A percentile compares a stretch with the other conserved stretches of the same genome.
phyloP scores from a whole-genome alignment of 1,140 invertebrate species.

The Drosophila albomicans region DNA sequence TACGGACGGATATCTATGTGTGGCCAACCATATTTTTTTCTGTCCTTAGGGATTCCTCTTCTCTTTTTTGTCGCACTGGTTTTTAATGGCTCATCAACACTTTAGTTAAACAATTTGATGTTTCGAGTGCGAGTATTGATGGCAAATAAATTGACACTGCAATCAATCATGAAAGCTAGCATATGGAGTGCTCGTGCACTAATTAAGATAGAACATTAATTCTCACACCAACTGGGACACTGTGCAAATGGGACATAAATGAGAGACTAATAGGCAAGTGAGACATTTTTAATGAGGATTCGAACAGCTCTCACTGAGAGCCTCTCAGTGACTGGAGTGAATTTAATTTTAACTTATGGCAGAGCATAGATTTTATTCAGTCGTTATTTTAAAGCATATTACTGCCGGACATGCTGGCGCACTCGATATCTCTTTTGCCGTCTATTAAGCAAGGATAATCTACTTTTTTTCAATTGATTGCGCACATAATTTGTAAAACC shows the following conservation, averaged over 20 bases:
- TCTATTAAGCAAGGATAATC: slow-evolving; percentile 35
- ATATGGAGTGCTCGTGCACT: slow-evolving; percentile 45
- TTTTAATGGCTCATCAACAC: slow-evolving; percentile 69
- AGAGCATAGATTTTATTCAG: too few relatives aligned
- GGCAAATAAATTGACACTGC: slow-evolving; percentile 69
- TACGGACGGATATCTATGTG: slow-evolving; percentile 1
- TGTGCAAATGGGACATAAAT: not conserved
- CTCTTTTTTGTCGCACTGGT: slow-evolving; percentile 7
- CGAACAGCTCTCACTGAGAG: not conserved
- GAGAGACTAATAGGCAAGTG: not conserved
- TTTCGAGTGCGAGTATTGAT: slow-evolving; percentile 56
- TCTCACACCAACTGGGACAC: not conserved
- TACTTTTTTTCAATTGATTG: slow-evolving; percentile 39
- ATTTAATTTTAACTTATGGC: not conserved
- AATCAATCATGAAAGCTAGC: slow-evolving; percentile 62
- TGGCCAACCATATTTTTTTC: slow-evolving; percentile 11
- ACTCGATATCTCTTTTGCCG: not conserved
- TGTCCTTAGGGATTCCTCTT: slow-evolving; percentile 9
- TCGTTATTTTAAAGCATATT: not conserved
- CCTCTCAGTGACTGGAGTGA: not conserved
- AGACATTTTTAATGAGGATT: not conserved
- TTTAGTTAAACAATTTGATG: slow-evolving; percentile 51
- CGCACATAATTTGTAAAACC: slow-evolving; percentile 49
- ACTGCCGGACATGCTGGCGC: not conserved
- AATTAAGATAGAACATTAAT: slow-evolving; percentile 50